A percentile compares a stretch with the other conserved stretches of the same genome.
phyloP scores from a whole-genome alignment of 2,113 vertebrate species.

The Climacteris rufus region DNA sequence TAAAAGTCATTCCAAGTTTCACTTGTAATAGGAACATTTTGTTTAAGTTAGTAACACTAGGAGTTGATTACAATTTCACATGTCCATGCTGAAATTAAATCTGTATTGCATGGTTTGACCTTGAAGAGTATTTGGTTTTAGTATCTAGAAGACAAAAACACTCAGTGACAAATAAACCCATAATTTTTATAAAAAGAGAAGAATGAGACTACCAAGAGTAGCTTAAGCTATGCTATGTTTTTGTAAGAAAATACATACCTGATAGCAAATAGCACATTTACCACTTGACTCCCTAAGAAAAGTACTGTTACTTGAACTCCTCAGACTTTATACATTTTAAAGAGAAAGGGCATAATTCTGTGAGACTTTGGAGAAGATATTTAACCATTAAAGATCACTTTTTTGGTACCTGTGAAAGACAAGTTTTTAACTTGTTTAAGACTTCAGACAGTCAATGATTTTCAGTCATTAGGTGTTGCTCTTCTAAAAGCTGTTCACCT shows the following conservation, averaged over 20 bases:
- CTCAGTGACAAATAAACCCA: neutral
- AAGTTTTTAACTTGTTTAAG: neutral
- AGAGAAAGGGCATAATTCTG: neutral
- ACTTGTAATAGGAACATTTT: neutral
- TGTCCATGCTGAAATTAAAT: neutral
- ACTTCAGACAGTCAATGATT: neutral
- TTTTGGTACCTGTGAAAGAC: neutral
- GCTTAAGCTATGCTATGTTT: neutral
- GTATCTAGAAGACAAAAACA: neutral
- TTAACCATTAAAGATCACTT: neutral
- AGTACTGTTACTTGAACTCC: neutral
- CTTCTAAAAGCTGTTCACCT: neutral
- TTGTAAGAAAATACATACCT: neutral
- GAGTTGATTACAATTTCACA: neutral
- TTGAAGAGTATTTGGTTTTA: neutral
- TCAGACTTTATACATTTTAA: neutral
- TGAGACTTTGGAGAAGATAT: neutral
- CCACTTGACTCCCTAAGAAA: conserved; percentile 1
- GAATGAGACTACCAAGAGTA: neutral
- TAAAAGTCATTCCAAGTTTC: neutral
- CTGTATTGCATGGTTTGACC: neutral
- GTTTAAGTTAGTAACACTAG: neutral
- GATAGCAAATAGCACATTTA: neutral
- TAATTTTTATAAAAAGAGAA: neutral
- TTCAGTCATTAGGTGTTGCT: neutral